Evolutionary conservation across 2,888 invertebrate species (phyloP).

Genomic region (Dyspetes luteomarginatus): DNA sequence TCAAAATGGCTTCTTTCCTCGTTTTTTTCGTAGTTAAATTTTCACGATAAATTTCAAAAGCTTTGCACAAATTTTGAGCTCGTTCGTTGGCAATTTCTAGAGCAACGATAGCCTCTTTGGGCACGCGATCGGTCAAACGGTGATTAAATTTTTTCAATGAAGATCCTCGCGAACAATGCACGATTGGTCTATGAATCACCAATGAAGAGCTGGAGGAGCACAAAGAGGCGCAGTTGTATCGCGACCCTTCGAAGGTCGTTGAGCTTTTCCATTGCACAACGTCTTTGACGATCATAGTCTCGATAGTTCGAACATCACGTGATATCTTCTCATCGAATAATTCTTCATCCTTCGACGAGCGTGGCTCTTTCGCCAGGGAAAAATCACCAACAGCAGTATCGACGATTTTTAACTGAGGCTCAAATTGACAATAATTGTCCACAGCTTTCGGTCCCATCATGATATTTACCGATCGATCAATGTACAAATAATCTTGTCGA

Average conservation of each 20-base stretch:
- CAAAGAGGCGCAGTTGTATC: slow-evolving; percentile 7
- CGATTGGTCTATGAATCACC: slow-evolving; percentile 20
- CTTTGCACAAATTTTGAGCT: slow-evolving; percentile 65
- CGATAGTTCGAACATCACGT: background rate
- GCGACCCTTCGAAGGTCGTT: slow-evolving; percentile 38
- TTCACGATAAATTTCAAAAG: slow-evolving; percentile 67
- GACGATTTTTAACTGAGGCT: slow-evolving; percentile 3
- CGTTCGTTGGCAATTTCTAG: slow-evolving; percentile 66
- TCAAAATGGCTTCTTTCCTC: background rate
- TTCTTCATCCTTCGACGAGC: background rate
- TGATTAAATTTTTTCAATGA: background rate
- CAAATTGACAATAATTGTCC: slow-evolving; percentile 48
- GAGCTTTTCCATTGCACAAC: slow-evolving; percentile 32
- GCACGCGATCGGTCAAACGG: slow-evolving; percentile 39
- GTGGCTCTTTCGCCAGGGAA: background rate
- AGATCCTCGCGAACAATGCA: slow-evolving; percentile 6
- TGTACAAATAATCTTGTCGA: slow-evolving; percentile 56
- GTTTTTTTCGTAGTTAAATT: slow-evolving; percentile 32
- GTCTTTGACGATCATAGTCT: slow-evolving; percentile 38
- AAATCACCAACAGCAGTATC: slow-evolving; percentile 31
- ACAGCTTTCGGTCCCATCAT: slow-evolving; percentile 25
- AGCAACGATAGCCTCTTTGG: slow-evolving; percentile 63
- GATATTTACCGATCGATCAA: slow-evolving; percentile 57
- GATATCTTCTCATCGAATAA: background rate
- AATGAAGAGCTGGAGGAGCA: slow-evolving; percentile 51